Percentiles rank a stretch among this genome's conserved stretches.
These are phyloP conservation scores for Calameuta idolon DNA, from an alignment of 2,888 invertebrate species.

Conservation along the genomic window DNA sequence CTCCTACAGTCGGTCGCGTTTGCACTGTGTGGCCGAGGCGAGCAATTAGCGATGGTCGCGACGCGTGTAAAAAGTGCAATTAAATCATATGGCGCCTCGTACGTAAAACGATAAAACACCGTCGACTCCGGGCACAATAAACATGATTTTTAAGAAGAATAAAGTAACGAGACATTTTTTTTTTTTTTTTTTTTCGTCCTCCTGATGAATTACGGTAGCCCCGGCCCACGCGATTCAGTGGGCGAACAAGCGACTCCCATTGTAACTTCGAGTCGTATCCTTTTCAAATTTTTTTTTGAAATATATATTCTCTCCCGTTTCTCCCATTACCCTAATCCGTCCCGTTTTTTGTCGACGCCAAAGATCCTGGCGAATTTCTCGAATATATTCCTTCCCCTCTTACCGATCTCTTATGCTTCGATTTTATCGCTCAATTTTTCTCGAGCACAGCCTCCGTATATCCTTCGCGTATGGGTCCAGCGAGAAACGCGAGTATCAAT, in stretches of 20 bases:
- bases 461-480: background rate
- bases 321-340: slow-evolving; percentile 4
- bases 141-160: slow-evolving; percentile 19
- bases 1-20: background rate
- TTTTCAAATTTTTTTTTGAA: background rate
- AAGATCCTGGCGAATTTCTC: background rate
- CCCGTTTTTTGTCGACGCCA: background rate
- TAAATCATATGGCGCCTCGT: slow-evolving; percentile 1
- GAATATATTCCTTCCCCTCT: background rate
- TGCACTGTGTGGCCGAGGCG: background rate
- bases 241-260: background rate
- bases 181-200: slow-evolving; percentile 21
- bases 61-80: slow-evolving; percentile 8
- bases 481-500: background rate
- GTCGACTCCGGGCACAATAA: slow-evolving; percentile 21
- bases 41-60: slow-evolving; percentile 1
- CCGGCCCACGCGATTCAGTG: background rate
- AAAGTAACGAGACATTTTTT: slow-evolving; percentile 15
- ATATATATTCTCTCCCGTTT: background rate
- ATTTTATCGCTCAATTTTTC: background rate
- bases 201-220: slow-evolving; percentile 14
- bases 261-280: background rate
- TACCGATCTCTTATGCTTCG: background rate
- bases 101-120: slow-evolving; percentile 1
- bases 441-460: background rate